Evolutionary conservation across 2,113 vertebrate genomes (phyloP), one percentile per base, ranked within the genome.

Genomic region (Vanacampus margaritifer): DNA sequence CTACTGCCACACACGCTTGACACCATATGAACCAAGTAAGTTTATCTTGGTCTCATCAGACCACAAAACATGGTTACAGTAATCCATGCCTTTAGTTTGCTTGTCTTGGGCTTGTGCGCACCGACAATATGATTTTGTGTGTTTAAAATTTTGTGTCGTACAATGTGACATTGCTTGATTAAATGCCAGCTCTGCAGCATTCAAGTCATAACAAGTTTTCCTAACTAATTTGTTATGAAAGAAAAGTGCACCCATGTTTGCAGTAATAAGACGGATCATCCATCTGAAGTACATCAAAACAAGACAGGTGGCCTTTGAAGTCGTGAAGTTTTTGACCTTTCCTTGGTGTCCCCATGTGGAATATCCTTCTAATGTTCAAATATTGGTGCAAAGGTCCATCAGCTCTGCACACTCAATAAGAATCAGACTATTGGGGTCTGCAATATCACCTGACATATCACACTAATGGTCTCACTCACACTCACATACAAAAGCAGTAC

Each of bases 281-380:
- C 43, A 41, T 74, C 64, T 63, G 21, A 32, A 39, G 11, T 26
- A 51, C n/a, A 66, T 77, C 45, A 64, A 57, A 79, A 68, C 13
- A 51, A 45, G 64, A 78, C 68, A 67, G 37, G 14, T 78, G 69
- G 39, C 75, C 79, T 79, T 80, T 50, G 19, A 58, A 16, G 37
- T 67, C 74, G 51, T 71, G 51, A 80, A 76, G 73, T 70, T 68
- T 45, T 24, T 75, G 79, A 85, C 79, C 77, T 86, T 85, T 85
- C 48, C 66, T 75, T 61, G 69, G 9, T 19, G 12, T 65, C 64
- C 64, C 68, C 60, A 3, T 24, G 68, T 73, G 67, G 41, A 75
- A 54, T 57, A 76, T 71, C 62, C 28, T 63, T 75, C 72, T 74
- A 19, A 64, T 61, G 48, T 73, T 65, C 59, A 24, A 74, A 75